Base-by-base conservation (phyloP, 2,113 vertebrate genomes). In the Ascaphus truei region DNA sequence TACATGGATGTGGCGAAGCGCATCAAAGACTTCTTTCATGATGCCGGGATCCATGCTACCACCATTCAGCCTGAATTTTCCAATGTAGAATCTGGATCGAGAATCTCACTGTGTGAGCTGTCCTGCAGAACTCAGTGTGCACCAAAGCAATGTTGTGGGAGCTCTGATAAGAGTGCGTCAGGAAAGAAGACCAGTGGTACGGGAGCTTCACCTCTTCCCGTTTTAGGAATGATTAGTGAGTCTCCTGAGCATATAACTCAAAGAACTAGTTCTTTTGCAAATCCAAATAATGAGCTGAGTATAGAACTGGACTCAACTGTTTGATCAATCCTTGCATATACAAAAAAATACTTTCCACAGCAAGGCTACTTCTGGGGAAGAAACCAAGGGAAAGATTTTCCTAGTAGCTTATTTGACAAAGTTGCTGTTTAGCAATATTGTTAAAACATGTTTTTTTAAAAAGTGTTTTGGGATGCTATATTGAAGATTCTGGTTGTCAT, bases 1-100 rank as follows among this genome's bases (percentile, higher is more conserved):
- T 99, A 99, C 86, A 98, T 98, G 96, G 92, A 97, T 30, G 95
- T 98, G 81, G 97, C 97, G 47, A 99, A 99, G 68, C 94, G 91
- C 75, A 94, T 99, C 68, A 99, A 99, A 69, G 93, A 93, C 81
- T 95, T 98, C 77, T 99, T 99, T 69, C 97, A 99, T 2, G 76
- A 99, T 0, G 95, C 98, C 76, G 97, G 97, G 71, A 99, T 99
- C 81, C 97, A 99, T 0, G 96, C 97, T 30, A 99, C 97, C 3
- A 99, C 97, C 82, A 96, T 99, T 77, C 97, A 99, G 83, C 97
- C 97, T 0, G 97, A 99, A 79, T 99, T 99, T 31, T 92, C 94
- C 85, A 95, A 92, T 0, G 91, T 98, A 41, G 93, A 80, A 79
- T 95, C 96, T 0, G 93, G 92, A 67, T 91, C 92, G 0, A 92